Percentiles rank a stretch among this genome's conserved stretches.
These are phyloP conservation scores for Phortica variegata DNA, from an alignment of 1,140 invertebrate species.

Conservation along the genomic window DNA sequence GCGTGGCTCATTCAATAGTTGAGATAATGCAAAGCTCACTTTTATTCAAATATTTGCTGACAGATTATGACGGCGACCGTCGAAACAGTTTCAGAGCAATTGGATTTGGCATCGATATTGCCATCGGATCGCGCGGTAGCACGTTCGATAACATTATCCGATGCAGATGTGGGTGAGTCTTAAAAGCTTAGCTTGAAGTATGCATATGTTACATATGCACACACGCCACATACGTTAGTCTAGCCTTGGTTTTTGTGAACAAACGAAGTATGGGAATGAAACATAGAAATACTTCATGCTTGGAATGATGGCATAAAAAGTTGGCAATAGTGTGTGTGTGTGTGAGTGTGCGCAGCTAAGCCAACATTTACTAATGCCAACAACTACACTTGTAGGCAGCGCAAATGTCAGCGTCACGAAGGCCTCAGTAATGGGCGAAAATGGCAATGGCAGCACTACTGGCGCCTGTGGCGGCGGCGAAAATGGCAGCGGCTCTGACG, in stretches of 20 bases:
- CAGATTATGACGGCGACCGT: conserved; percentile 92
- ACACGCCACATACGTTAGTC: too few species aligned
- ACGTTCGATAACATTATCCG: conserved; percentile 84
- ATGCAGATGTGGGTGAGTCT: conserved; percentile 76
- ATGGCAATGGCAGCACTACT: conserved; percentile 41
- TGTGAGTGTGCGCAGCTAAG: too few species aligned
- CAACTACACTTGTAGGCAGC: conserved; percentile 28
- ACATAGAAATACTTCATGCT: too few species aligned
- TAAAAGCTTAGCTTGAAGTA: too few species aligned
- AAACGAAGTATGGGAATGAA: too few species aligned
- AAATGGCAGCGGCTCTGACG: conserved; percentile 67
- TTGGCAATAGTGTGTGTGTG: too few species aligned
- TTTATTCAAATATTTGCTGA: conserved; percentile 13
- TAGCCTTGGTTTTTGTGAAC: too few species aligned
- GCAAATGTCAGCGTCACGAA: conserved; percentile 52
- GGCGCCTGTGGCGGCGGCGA: conserved; percentile 30
- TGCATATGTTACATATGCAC: too few species aligned
- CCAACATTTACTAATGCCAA: too few species aligned
- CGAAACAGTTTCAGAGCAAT: conserved; percentile 86
- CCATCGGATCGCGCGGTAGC: conserved; percentile 82
- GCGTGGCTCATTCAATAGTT: too few species aligned
- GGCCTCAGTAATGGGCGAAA: conserved; percentile 60
- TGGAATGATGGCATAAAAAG: too few species aligned
- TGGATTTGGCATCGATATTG: conserved; percentile 78
- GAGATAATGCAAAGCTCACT: too few species aligned